phyloP scores from a whole-genome alignment of 2,888 invertebrate genomes.

The Autographa pulchrina region DNA sequence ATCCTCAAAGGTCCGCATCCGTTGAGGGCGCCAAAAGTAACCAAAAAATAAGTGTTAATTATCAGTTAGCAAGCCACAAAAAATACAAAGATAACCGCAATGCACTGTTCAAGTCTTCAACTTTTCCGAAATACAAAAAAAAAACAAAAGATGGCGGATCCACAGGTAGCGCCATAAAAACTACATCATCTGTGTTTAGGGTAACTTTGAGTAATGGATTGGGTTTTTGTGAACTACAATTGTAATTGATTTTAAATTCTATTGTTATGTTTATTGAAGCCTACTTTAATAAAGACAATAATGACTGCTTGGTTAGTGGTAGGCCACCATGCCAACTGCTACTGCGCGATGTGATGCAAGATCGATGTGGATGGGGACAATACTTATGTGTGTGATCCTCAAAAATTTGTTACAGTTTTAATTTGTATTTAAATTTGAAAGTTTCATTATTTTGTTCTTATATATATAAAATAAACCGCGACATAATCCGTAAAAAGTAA shows the following conservation, averaged over 20 bases:
- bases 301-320: too few species aligned
- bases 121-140: constrained; percentile 17
- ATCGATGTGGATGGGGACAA: too few species aligned
- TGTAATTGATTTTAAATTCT: constrained; percentile 7
- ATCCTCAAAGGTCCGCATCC: not conserved
- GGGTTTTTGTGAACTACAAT: constrained; percentile 24
- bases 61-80: not conserved
- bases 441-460: too few species aligned
- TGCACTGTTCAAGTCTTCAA: constrained; percentile 11
- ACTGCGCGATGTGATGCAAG: too few species aligned
- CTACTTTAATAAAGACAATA: too few species aligned
- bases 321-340: too few species aligned
- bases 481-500: too few species aligned
- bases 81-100: not conserved
- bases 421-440: too few species aligned
- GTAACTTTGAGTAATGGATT: not conserved
- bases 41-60: not conserved
- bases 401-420: too few species aligned
- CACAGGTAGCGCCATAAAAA: constrained; percentile 35
- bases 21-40: not conserved
- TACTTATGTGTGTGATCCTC: too few species aligned
- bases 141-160: constrained; percentile 21
- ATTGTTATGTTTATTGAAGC: too few species aligned
- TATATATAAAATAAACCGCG: too few species aligned
- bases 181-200: not conserved